phyloP scores from a whole-genome alignment of 1,140 invertebrate genomes.

The Schlechtendalia chinensis region DNA sequence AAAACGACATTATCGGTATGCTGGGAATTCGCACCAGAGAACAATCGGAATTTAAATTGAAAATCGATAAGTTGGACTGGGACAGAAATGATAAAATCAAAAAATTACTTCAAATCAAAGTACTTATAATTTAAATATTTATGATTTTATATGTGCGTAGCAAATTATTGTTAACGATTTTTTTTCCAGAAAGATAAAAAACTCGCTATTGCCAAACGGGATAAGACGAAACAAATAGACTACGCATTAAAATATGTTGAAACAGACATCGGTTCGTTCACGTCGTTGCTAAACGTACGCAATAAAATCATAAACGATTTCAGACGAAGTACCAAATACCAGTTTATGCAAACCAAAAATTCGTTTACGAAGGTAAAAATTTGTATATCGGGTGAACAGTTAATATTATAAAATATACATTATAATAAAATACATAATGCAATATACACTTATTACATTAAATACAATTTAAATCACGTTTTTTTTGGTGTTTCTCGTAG shows the following conservation, averaged over 20 bases:
- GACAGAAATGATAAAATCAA: constrained; percentile 12
- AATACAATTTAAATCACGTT: too few relatives aligned
- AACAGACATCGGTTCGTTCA: too few relatives aligned
- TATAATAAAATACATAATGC: too few relatives aligned
- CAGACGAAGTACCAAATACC: background rate
- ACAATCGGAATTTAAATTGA: background rate
- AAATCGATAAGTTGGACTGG: constrained; percentile 14
- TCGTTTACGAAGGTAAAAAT: constrained; percentile 4
- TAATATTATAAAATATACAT: too few relatives aligned
- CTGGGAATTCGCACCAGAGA: background rate
- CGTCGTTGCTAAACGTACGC: background rate
- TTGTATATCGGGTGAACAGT: too few relatives aligned
- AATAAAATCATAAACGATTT: constrained; percentile 5
- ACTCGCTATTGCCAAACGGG: background rate
- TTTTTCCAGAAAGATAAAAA: constrained; percentile 40
- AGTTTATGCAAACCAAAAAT: background rate
- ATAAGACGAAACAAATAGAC: constrained; percentile 13
- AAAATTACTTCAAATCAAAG: constrained; percentile 15
- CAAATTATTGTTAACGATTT: too few relatives aligned
- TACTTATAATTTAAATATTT: background rate
- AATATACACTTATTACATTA: too few relatives aligned
- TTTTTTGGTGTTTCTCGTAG: background rate
- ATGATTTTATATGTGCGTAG: background rate
- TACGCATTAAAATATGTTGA: background rate
- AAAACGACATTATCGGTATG: background rate